Base-by-base conservation (phyloP, 2,888 invertebrate genomes). In the Toxonevra muliebris region DNA sequence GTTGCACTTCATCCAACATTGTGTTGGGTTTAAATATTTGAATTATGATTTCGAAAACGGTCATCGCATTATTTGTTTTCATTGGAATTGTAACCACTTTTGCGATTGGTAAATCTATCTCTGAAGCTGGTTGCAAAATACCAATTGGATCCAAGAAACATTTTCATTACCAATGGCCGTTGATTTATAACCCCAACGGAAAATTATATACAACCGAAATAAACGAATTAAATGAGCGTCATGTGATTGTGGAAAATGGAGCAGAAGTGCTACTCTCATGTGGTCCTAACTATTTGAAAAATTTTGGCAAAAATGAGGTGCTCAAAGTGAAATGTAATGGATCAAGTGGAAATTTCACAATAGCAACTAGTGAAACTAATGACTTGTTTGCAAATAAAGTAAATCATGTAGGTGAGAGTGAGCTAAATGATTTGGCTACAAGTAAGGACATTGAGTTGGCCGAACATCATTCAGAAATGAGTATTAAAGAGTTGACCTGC, bases 261-360 rank as follows among this genome's bases (percentile, higher is more conserved):
- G 71, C 70, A 8, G 71, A 75, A 41, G 68, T 74, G 9, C 20
- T 73, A 43, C 63, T 75, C 11, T 76, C 76, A 7, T 77, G 77
- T 70, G 74, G 74, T 19, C 75, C 76, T 2, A 76, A 76, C 57
- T 74, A 75, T 57, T 65, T 76, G 5, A 68, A 64, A 52, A 69
- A 73, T 2, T 69, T 66, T 30, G 64, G 66, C 40, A 67, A 69
- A 50, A 66, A 61, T 1, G 73, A 73, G 48, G 66, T 71, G 1
- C 48, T 71, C 2, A 54, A 19, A 5, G 76, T 73, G 1, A 66
- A 59, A n/a, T 76, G 76, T 43, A 59, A 69, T 59, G 73, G 66
- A 5, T 60, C 48, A 1, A 65, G 60, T 8, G 72, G 72, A 9
- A 70, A 71, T 17, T 73, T 76, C 42, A 30, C 30, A 30, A 30